Conservation (phyloP, 2,113 vertebrate genomes). For the Alces alces region DNA sequence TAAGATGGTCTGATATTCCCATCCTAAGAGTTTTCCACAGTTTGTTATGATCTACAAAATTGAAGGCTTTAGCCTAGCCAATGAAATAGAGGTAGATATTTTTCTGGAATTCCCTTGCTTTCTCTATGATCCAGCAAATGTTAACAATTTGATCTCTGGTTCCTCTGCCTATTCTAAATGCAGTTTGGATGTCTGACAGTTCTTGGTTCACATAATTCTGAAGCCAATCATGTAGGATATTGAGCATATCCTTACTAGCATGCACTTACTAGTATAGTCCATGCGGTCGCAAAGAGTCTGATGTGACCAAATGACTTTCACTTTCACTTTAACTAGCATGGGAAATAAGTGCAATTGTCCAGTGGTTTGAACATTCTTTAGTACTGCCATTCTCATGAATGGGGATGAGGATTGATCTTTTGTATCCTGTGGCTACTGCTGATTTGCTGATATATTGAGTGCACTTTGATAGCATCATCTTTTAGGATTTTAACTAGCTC, state of each 20-base stretch:
- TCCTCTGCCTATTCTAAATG: neutral
- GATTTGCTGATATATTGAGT: neutral
- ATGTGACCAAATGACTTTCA: neutral
- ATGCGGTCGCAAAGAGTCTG: rapidly evolving
- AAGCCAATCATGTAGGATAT: neutral
- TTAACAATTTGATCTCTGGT: neutral
- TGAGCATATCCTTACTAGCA: neutral
- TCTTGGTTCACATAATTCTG: neutral
- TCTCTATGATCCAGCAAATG: neutral
- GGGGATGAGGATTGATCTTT: neutral
- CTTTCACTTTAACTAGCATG: neutral
- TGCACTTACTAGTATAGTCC: neutral
- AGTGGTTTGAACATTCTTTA: neutral
- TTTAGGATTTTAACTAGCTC: neutral
- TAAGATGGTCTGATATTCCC: neutral
- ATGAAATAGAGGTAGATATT: neutral
- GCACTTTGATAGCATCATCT: neutral
- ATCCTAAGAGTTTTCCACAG: neutral
- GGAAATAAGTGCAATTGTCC: neutral
- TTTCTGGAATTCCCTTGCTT: neutral
- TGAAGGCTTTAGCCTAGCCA: neutral
- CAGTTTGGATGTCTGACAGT: neutral
- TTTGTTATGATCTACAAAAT: neutral
- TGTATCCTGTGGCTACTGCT: neutral
- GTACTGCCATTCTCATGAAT: neutral